Base-by-base conservation (phyloP, 2,888 invertebrate species). In the Subacronicta megacephala region DNA sequence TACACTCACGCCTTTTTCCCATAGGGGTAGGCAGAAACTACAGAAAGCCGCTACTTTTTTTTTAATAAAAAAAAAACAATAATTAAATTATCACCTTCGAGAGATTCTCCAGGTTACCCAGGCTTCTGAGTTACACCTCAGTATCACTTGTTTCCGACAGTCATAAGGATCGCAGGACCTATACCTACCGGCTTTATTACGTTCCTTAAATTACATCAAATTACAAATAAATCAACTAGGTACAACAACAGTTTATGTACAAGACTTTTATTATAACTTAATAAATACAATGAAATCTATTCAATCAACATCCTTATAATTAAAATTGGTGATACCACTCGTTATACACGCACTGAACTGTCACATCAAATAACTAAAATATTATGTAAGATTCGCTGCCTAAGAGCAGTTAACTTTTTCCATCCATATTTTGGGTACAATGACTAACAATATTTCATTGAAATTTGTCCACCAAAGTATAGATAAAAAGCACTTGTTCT, bases 201-300 rank as follows among this genome's bases (percentile, higher is more conserved):
- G n/a, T n/a, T n/a, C n/a, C n/a, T n/a, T n/a, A n/a, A n/a, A n/a
- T n/a, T n/a, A n/a, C n/a, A n/a, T n/a, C n/a, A 18, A 4, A 4
- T 18, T 3, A 18, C 0, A 26, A 26, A 10, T 26, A 26, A 26
- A 26, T 26, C 9, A 70, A 58, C 63, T 7, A n/a, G n/a, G n/a
- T n/a, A 55, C 17, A 49, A 50, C 37, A 58, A 37, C 29, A 26
- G 12, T 53, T 62, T 72, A 72, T 75, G 64, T 72, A 72, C 75
- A 75, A 75, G 45, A 62, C 40, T 66, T 74, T 75, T 65, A 70
- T 67, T 67, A 41, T 46, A 64, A 60, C 75, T 72, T 72, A 67
- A 61, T 69, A 74, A 74, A 74, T 72, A 72, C 64, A 72, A 54
- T 60, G 7, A 63, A 53, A 71, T 53, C 54, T 36, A 45, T 56